These are phyloP conservation scores for Lutraria lutraria DNA, from an alignment of 2,888 invertebrate genomes.

Conservation along the genomic window DNA sequence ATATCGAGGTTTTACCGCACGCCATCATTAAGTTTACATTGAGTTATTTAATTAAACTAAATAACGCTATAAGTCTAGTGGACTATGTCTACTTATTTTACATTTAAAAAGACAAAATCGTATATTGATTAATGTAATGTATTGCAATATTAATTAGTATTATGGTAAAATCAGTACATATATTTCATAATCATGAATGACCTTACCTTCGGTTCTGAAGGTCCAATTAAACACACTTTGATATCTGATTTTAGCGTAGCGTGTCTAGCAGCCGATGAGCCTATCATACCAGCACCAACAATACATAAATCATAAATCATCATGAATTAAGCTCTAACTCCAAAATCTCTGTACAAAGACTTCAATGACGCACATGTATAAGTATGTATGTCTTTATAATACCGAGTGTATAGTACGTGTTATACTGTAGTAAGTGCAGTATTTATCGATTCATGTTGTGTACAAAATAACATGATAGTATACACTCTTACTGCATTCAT, in stretches of 20 bases:
- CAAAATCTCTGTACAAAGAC: neutral
- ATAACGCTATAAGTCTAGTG: neutral
- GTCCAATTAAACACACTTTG: conserved; percentile 74
- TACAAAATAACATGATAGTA: neutral
- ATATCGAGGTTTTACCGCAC: neutral
- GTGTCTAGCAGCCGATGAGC: conserved; percentile 75
- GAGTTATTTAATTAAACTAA: neutral
- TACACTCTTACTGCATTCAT: neutral
- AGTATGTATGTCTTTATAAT: neutral
- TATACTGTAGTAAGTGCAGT: neutral
- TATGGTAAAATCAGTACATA: neutral
- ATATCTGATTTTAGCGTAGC: conserved; percentile 55
- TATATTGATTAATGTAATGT: neutral
- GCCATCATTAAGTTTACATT: neutral
- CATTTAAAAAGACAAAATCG: neutral
- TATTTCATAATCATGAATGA: neutral
- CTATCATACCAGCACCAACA: conserved; percentile 77
- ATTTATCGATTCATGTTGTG: neutral
- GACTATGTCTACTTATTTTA: neutral
- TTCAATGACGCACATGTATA: neutral
- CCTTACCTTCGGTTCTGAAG: conserved; percentile 75
- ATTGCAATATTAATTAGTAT: neutral
- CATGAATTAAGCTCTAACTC: neutral
- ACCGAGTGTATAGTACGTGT: neutral
- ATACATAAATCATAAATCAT: conserved; percentile 72